phyloP scores from a whole-genome alignment of 92 coral and sea anemone species.

The Epizoanthus fatuus region DNA sequence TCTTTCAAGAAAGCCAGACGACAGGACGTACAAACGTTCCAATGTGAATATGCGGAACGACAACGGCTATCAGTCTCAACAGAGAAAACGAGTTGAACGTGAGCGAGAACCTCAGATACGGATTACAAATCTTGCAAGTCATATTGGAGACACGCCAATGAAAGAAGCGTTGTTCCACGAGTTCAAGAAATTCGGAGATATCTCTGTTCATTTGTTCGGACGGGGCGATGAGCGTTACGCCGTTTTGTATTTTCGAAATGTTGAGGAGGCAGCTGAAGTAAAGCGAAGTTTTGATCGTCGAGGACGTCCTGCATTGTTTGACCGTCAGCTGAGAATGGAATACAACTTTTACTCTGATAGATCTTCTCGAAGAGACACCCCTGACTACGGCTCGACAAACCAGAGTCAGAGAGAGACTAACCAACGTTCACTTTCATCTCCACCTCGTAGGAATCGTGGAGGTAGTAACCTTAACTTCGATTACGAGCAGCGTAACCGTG shows the following conservation, averaged over 20 bases:
- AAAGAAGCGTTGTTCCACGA: constrained; percentile 95
- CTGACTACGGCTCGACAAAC: constrained; percentile 77
- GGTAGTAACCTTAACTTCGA: constrained; percentile 76
- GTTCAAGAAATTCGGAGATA: constrained; percentile 96
- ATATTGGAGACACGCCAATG: constrained; percentile 91
- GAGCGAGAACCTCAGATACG: constrained; percentile 95
- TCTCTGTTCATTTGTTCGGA: constrained; percentile 92
- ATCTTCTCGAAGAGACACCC: constrained; percentile 87
- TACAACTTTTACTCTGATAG: constrained; percentile 84
- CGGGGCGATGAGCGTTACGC: constrained; percentile 99
- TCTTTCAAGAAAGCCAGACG: constrained; percentile 91
- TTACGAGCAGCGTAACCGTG: constrained; percentile 85
- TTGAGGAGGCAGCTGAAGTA: constrained; percentile 95
- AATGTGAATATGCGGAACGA: constrained; percentile 94
- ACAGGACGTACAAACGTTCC: constrained; percentile 94
- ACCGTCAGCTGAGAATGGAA: constrained; percentile 90
- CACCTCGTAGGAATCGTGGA: constrained; percentile 86
- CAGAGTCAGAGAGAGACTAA: constrained; percentile 71
- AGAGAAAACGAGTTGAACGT: constrained; percentile 89
- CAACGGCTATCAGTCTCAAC: constrained; percentile 86
- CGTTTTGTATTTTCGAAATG: constrained; percentile 95
- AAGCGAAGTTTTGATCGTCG: constrained; percentile 95
- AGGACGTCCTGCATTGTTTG: constrained; percentile 89
- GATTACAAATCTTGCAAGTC: constrained; percentile 89
- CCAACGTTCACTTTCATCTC: constrained; percentile 81